Evolutionary conservation across 2,888 invertebrate species (phyloP).

Genomic region (Drosophila algonquin): DNA sequence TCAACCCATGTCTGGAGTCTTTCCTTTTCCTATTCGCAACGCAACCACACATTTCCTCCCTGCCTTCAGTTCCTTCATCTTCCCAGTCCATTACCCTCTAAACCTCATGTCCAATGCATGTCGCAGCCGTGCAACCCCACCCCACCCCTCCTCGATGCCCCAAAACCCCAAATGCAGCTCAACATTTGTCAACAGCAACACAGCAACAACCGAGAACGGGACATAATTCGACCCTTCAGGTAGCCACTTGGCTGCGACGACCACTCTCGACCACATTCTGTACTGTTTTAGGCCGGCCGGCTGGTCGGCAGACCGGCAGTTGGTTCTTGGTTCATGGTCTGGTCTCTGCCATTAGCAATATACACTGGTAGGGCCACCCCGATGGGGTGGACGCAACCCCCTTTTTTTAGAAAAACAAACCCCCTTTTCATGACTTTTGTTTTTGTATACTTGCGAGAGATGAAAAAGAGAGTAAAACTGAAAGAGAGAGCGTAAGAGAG

Average conservation of each 20-base stretch:
- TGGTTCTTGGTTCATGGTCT: constrained; percentile 25
- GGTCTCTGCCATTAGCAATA: constrained; percentile 63
- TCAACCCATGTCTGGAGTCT: background rate
- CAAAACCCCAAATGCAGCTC: constrained; percentile 22
- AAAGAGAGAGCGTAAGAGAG: background rate
- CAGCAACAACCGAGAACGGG: constrained; percentile 8
- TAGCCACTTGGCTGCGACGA: constrained; percentile 53
- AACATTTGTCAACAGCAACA: constrained; percentile 61
- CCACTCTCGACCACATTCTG: constrained; percentile 28
- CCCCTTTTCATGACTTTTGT: constrained; percentile 52
- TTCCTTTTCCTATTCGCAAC: background rate
- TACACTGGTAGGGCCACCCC: constrained; percentile 38
- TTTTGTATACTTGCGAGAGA: constrained; percentile 67
- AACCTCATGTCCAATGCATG: background rate
- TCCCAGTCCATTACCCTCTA: background rate
- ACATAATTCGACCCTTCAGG: constrained; percentile 52
- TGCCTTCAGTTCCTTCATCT: background rate
- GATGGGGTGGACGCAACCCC: constrained; percentile 38
- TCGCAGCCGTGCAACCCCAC: background rate
- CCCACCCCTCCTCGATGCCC: constrained; percentile 3
- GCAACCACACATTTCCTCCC: background rate
- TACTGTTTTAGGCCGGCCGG: constrained; percentile 58
- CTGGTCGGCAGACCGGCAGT: constrained; percentile 63
- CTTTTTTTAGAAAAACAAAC: constrained; percentile 7
- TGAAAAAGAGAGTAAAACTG: background rate